phyloP scores from a whole-genome alignment of 2,113 vertebrate species.

The Nansenia antarctica region DNA sequence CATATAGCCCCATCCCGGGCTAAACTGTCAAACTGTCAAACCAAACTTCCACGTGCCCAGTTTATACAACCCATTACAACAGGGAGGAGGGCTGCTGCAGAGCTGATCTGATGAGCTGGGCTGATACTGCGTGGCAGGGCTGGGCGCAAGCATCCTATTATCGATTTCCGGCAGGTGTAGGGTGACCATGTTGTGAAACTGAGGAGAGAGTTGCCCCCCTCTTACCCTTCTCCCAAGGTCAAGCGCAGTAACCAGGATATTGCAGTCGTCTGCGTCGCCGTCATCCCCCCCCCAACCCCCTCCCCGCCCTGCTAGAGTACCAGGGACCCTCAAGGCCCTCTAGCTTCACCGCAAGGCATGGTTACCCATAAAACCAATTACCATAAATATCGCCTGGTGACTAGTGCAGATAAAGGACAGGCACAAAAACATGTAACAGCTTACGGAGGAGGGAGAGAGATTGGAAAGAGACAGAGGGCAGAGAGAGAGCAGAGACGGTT shows the following conservation, averaged over 20 bases:
- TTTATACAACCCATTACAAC: slow-evolving; percentile 20
- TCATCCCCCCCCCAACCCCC: not conserved
- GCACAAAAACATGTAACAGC: slow-evolving; percentile 16
- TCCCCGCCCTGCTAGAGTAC: slow-evolving; percentile 12
- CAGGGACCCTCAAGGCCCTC: slow-evolving; percentile 14
- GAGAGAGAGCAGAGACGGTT: no score
- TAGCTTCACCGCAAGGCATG: slow-evolving; percentile 25
- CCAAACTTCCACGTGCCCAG: not conserved
- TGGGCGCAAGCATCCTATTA: slow-evolving; percentile 13
- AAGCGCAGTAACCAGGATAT: slow-evolving; percentile 30
- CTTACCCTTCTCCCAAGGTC: slow-evolving; percentile 50
- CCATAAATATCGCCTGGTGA: slow-evolving; percentile 40
- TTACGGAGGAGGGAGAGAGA: slow-evolving; percentile 40
- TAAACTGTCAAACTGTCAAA: slow-evolving; percentile 30
- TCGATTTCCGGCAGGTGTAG: slow-evolving; percentile 45
- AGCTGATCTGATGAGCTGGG: no score
- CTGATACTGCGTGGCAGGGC: slow-evolving; percentile 12
- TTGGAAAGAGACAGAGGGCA: no score
- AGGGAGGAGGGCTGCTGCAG: no score
- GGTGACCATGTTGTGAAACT: slow-evolving; percentile 47
- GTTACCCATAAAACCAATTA: slow-evolving; percentile 49
- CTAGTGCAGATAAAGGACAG: slow-evolving; percentile 18
- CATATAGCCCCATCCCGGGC: not conserved
- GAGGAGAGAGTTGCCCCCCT: slow-evolving; percentile 24
- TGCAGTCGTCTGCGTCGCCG: slow-evolving; percentile 13